These are phyloP conservation scores for Naja naja DNA, from an alignment of 2,113 vertebrate genomes.

Conservation along the genomic window DNA sequence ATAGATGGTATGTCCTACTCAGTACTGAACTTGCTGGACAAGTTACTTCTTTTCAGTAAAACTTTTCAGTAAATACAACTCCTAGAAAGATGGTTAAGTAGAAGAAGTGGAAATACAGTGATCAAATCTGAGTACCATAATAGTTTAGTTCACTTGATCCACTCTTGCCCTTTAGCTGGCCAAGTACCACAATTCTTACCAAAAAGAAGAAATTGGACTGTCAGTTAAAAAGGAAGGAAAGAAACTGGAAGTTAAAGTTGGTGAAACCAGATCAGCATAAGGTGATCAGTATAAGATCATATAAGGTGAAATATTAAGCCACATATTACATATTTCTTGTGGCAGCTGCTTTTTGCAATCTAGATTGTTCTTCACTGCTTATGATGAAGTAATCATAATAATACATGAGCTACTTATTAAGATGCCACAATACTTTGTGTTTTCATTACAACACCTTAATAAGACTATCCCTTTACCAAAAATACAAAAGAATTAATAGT, in stretches of 20 bases:
- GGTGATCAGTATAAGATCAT: not conserved
- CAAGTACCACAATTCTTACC: not conserved
- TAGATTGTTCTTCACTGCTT: not conserved
- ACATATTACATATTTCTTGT: not conserved
- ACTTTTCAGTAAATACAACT: conserved; percentile 1
- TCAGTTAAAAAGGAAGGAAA: not conserved
- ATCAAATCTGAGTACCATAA: conserved; percentile 31
- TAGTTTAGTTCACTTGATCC: conserved; percentile 12
- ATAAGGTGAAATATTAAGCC: not conserved
- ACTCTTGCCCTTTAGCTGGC: conserved; percentile 23
- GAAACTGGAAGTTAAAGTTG: not conserved
- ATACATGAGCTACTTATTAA: not conserved
- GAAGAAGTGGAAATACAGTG: conserved; percentile 14
- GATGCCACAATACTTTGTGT: not conserved
- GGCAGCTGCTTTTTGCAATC: not conserved
- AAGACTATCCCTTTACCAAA: not conserved
- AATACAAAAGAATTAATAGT: not conserved
- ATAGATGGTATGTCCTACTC: conserved; percentile 30
- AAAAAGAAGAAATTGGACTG: not conserved
- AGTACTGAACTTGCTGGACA: not conserved
- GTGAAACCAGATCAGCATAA: not conserved
- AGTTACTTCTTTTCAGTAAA: not conserved
- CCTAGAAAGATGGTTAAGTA: conserved; percentile 29
- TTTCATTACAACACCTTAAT: not conserved
- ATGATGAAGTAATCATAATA: not conserved